Percentiles rank a stretch among this genome's conserved stretches.
These are phyloP conservation scores for Neocrepidodera transversa DNA, from an alignment of 2,888 invertebrate species.

Conservation along the genomic window DNA sequence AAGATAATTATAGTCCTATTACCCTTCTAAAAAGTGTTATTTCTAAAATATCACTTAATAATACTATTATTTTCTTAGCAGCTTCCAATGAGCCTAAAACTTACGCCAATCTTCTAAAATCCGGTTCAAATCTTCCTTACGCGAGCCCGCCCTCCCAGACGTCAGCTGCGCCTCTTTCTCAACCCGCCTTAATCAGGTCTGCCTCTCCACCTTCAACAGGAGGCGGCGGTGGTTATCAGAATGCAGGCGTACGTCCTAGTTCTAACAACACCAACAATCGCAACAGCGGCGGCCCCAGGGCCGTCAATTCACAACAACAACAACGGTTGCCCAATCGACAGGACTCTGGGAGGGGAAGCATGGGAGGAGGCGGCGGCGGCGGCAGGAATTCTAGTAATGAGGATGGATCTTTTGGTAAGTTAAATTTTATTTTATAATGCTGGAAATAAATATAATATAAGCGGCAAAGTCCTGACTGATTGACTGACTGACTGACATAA, in stretches of 20 bases:
- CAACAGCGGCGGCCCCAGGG: conserved; percentile 33
- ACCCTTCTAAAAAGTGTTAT: no score
- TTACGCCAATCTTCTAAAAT: conserved; percentile 84
- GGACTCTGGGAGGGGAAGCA: conserved; percentile 48
- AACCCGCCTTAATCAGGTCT: conserved; percentile 2
- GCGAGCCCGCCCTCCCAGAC: conserved; percentile 29
- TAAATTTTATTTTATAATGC: neutral
- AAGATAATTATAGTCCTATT: no score
- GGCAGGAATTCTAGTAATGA: conserved; percentile 54
- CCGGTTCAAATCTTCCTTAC: conserved; percentile 44
- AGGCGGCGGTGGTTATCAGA: conserved; percentile 11
- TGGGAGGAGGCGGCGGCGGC: conserved; percentile 31
- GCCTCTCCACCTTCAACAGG: conserved; percentile 13
- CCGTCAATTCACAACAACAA: conserved; percentile 40
- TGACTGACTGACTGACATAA: no score
- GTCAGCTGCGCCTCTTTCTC: conserved; percentile 7
- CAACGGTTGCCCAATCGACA: conserved; percentile 50
- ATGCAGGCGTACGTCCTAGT: conserved; percentile 25
- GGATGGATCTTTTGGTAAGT: conserved; percentile 45
- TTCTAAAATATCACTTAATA: conserved; percentile 4
- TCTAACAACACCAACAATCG: conserved; percentile 15
- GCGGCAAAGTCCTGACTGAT: no score
- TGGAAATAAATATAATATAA: no score
- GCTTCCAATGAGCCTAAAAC: conserved; percentile 79
- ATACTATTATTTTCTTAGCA: conserved; percentile 21